phyloP scores from a whole-genome alignment of 2,113 vertebrate species.

The Murina feae region DNA sequence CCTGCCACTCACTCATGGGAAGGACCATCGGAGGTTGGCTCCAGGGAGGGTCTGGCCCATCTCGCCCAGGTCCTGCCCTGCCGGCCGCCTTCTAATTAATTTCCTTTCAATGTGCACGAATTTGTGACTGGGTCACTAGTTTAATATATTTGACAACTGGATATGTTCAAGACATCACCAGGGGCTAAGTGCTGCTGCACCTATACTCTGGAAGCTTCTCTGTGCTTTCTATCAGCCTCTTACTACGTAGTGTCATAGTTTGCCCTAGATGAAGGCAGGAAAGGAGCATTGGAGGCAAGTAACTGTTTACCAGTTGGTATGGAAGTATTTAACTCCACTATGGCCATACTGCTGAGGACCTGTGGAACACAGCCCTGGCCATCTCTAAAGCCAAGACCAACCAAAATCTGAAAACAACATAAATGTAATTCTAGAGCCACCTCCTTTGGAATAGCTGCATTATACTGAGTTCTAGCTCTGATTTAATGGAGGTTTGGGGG shows the following conservation, averaged over 20 bases:
- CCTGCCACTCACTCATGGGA: no score
- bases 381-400: not conserved
- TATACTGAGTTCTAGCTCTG: constrained; percentile 57
- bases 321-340: not conserved
- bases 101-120: no score
- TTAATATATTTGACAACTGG: not conserved
- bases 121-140: no score
- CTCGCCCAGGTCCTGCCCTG: no score
- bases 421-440: constrained; percentile 61
- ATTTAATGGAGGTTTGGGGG: constrained; percentile 25
- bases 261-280: not conserved
- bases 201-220: not conserved
- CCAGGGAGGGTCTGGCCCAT: no score
- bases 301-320: not conserved
- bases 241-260: not conserved
- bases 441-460: constrained; percentile 68
- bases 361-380: not conserved
- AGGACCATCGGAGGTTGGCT: no score
- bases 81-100: no score
- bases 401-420: constrained; percentile 41
- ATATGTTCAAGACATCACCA: not conserved
- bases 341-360: not conserved
- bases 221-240: not conserved
- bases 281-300: not conserved
- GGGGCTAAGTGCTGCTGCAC: not conserved